A percentile compares a stretch with the other conserved stretches of the same genome.
phyloP scores from a whole-genome alignment of 2,113 vertebrate genomes.

The Daboia siamensis region DNA sequence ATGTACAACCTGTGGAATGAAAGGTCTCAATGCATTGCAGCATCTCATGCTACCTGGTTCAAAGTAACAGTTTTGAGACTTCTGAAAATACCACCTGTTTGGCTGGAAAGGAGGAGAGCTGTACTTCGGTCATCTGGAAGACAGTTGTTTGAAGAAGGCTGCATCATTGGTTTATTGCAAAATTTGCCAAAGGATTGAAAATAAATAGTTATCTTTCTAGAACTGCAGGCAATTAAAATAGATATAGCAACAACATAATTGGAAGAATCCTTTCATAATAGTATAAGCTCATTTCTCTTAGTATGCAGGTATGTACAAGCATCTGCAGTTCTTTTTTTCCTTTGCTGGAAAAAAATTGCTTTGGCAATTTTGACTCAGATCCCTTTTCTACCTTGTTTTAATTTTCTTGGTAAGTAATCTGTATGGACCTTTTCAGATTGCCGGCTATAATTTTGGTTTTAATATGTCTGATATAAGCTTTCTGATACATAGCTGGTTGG shows the following conservation, averaged over 20 bases:
- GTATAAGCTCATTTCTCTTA: not conserved
- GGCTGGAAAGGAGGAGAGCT: not conserved
- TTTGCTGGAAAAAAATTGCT: not conserved
- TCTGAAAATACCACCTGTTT: not conserved
- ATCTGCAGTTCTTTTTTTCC: not conserved
- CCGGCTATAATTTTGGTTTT: not conserved
- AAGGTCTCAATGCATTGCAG: not conserved
- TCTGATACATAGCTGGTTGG: not conserved
- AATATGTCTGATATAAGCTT: not conserved
- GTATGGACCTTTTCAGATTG: not conserved
- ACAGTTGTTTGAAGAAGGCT: not conserved
- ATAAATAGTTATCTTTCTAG: not conserved
- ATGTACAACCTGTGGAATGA: not conserved
- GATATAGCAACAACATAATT: not conserved
- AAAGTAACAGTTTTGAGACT: not conserved
- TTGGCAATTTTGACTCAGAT: not conserved
- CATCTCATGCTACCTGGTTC: not conserved
- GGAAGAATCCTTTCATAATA: slow-evolving; percentile 17
- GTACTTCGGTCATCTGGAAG: not conserved
- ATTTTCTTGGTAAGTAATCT: not conserved
- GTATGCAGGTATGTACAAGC: not conserved
- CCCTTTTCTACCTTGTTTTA: not conserved
- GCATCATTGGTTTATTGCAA: not conserved
- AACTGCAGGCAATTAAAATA: slow-evolving; percentile 25
- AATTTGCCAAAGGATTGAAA: not conserved